Conservation (phyloP, 2,113 vertebrate species). For the Myodes glareolus region DNA sequence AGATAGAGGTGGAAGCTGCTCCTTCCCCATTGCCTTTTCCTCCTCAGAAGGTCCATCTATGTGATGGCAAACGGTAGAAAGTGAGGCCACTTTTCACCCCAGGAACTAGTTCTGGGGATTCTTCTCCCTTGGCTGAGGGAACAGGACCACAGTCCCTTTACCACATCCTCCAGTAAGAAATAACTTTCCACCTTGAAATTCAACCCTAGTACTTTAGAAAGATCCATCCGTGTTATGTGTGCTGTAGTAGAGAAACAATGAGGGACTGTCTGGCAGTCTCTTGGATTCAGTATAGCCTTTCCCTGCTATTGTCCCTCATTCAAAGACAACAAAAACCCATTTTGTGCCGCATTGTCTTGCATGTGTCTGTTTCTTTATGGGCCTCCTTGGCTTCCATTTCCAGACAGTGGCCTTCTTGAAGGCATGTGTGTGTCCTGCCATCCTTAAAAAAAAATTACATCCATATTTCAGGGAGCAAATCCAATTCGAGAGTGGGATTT, state of each 20-base stretch:
- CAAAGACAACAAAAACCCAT: not conserved
- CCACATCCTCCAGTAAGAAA: not conserved
- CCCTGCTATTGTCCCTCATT: not conserved
- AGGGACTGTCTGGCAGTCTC: not conserved
- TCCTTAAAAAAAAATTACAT: not conserved
- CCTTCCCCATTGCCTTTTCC: not conserved
- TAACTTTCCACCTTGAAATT: not conserved
- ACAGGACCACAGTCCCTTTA: not conserved
- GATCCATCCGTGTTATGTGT: not conserved
- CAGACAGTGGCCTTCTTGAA: not conserved
- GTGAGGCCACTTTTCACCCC: not conserved
- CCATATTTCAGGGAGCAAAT: conserved; percentile 29
- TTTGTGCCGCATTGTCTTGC: not conserved
- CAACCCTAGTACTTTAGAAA: not conserved
- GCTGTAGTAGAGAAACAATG: not conserved
- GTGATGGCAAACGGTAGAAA: not conserved
- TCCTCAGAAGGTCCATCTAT: not conserved
- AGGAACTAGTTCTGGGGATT: not conserved
- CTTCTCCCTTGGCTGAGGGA: not conserved
- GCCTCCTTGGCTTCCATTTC: not conserved
- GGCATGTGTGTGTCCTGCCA: not conserved
- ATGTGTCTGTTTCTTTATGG: not conserved
- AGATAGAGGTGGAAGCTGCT: not conserved
- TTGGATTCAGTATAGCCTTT: not conserved
- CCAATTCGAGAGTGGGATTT: not conserved